Conservation (phyloP, 2,113 vertebrate species). For the Aphyosemion australe region DNA sequence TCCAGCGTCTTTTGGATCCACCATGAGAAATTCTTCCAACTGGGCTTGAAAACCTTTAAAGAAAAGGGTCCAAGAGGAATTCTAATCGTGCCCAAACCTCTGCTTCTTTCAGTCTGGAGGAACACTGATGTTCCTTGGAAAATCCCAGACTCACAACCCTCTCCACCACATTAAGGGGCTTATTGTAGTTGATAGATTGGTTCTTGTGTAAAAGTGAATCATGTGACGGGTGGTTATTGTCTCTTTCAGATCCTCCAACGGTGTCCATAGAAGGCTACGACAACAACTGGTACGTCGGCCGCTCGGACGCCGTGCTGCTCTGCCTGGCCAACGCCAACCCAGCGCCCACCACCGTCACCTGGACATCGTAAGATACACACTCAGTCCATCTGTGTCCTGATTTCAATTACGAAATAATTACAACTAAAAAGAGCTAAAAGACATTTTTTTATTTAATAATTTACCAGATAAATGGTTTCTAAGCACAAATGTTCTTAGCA, state of each 20-base stretch:
- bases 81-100: neutral
- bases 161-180: neutral
- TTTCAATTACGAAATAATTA: no score
- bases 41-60: neutral
- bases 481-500: neutral
- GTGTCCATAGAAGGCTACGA: constrained; percentile 86
- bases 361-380: constrained; percentile 78
- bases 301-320: constrained; percentile 71
- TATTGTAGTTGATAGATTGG: no score
- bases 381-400: neutral
- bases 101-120: neutral
- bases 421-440: no score
- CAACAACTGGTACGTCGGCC: constrained; percentile 86
- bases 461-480: neutral
- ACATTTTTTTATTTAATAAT: no score
- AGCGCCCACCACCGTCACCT: constrained; percentile 67
- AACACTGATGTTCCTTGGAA: neutral
- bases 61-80: neutral
- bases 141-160: neutral
- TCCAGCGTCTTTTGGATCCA: neutral
- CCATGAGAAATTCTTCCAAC: neutral
- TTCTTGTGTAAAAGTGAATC: neutral
- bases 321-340: constrained; percentile 84
- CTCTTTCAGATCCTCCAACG: constrained; percentile 77
- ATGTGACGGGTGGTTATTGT: neutral